phyloP scores from a whole-genome alignment of 2,888 invertebrate species.

The Hyposoter didymator region DNA sequence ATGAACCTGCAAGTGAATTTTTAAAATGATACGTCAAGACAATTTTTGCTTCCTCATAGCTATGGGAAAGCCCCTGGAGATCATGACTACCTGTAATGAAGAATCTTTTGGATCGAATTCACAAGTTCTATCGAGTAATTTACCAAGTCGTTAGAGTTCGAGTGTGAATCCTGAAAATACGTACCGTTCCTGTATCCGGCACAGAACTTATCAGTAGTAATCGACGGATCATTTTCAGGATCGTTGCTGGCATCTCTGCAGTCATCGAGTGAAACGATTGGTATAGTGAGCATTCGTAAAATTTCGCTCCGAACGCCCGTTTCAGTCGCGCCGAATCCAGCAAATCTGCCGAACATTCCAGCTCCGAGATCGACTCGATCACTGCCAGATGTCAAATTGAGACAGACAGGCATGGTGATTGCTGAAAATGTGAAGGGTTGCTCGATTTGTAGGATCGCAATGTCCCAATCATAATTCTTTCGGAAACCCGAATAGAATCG shows the following conservation, averaged over 20 bases:
- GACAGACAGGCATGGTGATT: conserved; percentile 77
- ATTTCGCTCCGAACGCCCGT: conserved; percentile 74
- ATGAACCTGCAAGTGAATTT: conserved; percentile 76
- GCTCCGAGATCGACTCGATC: conserved; percentile 72
- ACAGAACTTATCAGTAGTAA: conserved; percentile 82
- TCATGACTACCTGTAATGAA: no score
- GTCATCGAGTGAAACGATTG: conserved; percentile 75
- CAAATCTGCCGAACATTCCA: conserved; percentile 78
- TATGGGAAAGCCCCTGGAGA: no score
- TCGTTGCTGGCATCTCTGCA: conserved; percentile 73
- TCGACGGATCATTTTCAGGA: conserved; percentile 72
- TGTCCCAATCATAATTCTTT: conserved; percentile 80
- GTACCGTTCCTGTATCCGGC: conserved; percentile 82
- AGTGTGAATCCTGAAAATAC: conserved; percentile 44
- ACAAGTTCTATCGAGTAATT: not conserved
- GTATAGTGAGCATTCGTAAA: conserved; percentile 79
- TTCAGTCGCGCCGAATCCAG: conserved; percentile 82
- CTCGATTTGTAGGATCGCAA: conserved; percentile 78
- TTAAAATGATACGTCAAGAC: not conserved
- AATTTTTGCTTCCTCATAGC: no score
- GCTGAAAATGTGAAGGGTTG: conserved; percentile 75
- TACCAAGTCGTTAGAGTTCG: not conserved
- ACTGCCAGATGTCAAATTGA: conserved; percentile 72
- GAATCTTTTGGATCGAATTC: not conserved
- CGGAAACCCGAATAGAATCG: conserved; percentile 77